Evolutionary conservation across 2,113 vertebrate species (phyloP).

Genomic region (Pterophyllum scalare): DNA sequence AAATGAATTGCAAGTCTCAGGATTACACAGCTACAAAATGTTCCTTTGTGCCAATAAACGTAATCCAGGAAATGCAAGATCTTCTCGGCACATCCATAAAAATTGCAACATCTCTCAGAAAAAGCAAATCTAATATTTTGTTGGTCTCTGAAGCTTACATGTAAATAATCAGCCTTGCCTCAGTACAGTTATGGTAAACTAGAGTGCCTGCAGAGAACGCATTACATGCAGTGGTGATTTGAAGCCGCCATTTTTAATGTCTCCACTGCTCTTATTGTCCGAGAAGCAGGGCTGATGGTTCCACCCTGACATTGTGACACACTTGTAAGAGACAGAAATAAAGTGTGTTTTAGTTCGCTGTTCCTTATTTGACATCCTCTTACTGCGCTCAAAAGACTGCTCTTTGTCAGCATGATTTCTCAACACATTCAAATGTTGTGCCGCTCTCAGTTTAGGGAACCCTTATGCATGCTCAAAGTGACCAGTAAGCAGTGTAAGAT

Average conservation of each 20-base stretch:
- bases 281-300: constrained; percentile 14
- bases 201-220: background rate
- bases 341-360: constrained; percentile 65
- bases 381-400: constrained; percentile 51
- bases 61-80: background rate
- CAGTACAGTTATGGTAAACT: background rate
- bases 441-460: constrained; percentile 18
- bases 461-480: background rate
- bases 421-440: constrained; percentile 54
- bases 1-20: background rate
- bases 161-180: background rate
- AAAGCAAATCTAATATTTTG: background rate
- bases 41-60: background rate
- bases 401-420: constrained; percentile 64
- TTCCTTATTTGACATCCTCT: constrained; percentile 83
- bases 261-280: constrained; percentile 30
- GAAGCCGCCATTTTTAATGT: background rate
- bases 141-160: background rate
- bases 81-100: background rate
- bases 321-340: constrained; percentile 73
- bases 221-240: background rate
- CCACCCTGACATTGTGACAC: constrained; percentile 69
- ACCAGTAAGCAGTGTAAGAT: background rate
- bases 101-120: background rate
- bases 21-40: too few species aligned